Conservation (phyloP, 2,797 vertebrate species). For the Natrix natrix region DNA sequence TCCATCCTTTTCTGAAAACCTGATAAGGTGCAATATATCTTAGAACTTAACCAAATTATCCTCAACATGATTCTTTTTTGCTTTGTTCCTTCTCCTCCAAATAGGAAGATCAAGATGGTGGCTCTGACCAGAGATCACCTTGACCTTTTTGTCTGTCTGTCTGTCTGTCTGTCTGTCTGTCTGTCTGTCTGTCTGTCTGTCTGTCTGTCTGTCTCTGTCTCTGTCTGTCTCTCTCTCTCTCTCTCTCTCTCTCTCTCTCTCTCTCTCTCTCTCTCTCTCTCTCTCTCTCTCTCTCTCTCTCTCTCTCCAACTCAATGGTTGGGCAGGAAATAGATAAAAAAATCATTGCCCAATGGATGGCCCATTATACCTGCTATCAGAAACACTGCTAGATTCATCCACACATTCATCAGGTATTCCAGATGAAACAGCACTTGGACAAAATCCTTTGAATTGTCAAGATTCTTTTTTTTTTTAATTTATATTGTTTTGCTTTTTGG, state of each 20-base stretch:
- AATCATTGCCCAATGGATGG: neutral
- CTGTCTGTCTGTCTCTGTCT: too few species aligned
- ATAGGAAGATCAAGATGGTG: neutral
- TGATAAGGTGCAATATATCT: neutral
- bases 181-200: too few species aligned
- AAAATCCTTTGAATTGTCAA: neutral
- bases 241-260: too few species aligned
- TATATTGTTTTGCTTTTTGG: neutral
- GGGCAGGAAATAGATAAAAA: neutral
- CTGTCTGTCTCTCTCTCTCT: too few species aligned
- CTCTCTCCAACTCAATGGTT: neutral
- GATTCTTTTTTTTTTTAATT: neutral
- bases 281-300: neutral
- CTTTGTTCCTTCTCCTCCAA: neutral
- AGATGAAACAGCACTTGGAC: neutral
- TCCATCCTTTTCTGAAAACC: neutral
- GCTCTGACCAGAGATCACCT: neutral
- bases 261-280: too few species aligned
- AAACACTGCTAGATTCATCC: neutral
- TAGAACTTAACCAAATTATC: neutral
- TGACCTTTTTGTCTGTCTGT: neutral
- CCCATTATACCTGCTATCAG: neutral
- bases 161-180: too few species aligned
- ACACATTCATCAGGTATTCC: neutral
- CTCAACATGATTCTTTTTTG: neutral